Base-by-base conservation (phyloP, 2,888 invertebrate genomes). In the Metacarcinus magister region DNA sequence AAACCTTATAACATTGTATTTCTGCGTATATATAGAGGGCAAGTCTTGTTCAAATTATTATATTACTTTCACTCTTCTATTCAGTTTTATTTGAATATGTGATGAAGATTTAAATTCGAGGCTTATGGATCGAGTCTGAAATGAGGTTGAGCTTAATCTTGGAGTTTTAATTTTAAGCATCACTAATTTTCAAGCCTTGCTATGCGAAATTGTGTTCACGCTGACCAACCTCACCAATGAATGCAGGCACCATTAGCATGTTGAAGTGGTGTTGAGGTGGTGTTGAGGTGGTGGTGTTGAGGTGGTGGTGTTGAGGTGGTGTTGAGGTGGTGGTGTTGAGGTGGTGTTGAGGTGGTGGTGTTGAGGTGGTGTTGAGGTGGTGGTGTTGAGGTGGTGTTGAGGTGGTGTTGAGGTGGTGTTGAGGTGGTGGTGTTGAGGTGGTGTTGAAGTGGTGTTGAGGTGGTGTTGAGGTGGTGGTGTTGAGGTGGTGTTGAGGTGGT, bases 161-260 rank as follows among this genome's bases (percentile, higher is more conserved):
- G n/a, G 75, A 28, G 75, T 75, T 75, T 75, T n/a, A 28, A 75
- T 75, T 75, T n/a, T n/a, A 75, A 75, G 75, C 75, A 75, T 75
- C 75, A 75, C n/a, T 28, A 28, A 28, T 75, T 75, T 75, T 28
- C 28, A 28, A 28, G 75, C 2, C 75, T 5, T 75, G n/a, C 28
- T 75, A 75, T 75, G 75, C 28, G 10, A 75, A 28, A 28, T 75
- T 23, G n/a, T 75, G 75, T 75, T 75, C 2, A 5, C n/a, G 8
- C 28, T n/a, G 28, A 75, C 28, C 28, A 10, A 10, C 28, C 75
- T n/a, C 0, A 28, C 75, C 28, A 10, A 5, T 75, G 28, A 28
- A 75, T n/a, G 75, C 2, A 39, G 39, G 39, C 39, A 39, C 39
- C 39, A 39, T 39, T 39, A 39, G 39, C 39, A 39, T 39, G 39